Conservation (phyloP, 2,113 vertebrate genomes). For the Stigmatopora argus region DNA sequence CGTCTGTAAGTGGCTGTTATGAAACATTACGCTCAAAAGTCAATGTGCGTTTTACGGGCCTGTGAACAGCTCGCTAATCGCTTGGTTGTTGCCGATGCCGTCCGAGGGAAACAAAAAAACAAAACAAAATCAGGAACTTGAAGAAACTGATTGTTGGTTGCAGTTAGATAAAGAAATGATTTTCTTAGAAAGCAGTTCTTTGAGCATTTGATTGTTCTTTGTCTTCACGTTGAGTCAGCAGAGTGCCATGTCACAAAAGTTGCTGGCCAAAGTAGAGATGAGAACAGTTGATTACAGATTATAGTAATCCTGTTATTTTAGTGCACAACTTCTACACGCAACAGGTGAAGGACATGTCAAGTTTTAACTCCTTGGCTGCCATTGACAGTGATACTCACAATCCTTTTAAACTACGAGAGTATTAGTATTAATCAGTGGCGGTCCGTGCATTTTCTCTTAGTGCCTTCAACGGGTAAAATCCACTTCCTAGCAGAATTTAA, state of each 20-base stretch:
- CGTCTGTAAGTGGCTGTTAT: constrained; percentile 36
- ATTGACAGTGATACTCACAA: too few relatives aligned
- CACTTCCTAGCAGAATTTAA: too few relatives aligned
- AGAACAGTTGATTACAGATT: constrained; percentile 22
- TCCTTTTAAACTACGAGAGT: too few relatives aligned
- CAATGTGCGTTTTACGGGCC: constrained; percentile 16
- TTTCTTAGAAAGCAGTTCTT: not conserved
- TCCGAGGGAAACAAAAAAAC: not conserved
- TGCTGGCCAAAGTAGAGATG: not conserved
- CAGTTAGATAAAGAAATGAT: not conserved
- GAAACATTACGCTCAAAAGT: constrained; percentile 28
- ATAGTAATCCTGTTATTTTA: constrained; percentile 27
- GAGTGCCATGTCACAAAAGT: not conserved
- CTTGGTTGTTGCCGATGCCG: not conserved
- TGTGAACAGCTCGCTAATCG: constrained; percentile 8
- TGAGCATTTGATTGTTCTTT: not conserved
- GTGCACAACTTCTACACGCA: not conserved
- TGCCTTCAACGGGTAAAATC: too few relatives aligned
- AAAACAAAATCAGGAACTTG: not conserved
- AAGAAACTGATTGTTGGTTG: not conserved
- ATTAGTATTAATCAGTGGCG: too few relatives aligned
- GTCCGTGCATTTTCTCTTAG: too few relatives aligned
- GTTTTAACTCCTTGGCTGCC: not conserved
- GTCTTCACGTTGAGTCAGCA: not conserved
- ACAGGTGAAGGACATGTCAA: constrained; percentile 1